These are phyloP conservation scores for Philereme transversata DNA, from an alignment of 2,888 invertebrate species.

Conservation along the genomic window DNA sequence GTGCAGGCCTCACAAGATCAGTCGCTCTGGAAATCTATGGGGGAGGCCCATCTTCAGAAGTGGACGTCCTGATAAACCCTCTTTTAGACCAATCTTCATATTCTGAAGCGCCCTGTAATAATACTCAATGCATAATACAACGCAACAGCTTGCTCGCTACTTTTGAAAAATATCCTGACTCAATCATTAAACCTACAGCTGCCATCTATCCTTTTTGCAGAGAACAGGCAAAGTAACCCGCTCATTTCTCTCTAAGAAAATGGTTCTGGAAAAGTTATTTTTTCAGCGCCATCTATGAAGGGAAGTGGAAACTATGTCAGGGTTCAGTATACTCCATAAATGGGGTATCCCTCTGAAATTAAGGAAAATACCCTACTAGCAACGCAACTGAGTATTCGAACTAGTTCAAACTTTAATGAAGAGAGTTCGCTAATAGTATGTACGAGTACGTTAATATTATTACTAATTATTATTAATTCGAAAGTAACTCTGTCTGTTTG, in stretches of 20 bases:
- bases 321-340: not conserved
- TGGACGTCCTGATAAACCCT: too few species aligned
- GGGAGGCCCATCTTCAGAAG: too few species aligned
- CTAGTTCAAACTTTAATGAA: not conserved
- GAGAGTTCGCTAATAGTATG: constrained; percentile 12
- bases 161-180: too few species aligned
- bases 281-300: constrained; percentile 23
- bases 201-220: constrained; percentile 18
- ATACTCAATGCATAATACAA: too few species aligned
- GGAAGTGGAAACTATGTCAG: not conserved
- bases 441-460: too few species aligned
- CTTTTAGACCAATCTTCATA: too few species aligned
- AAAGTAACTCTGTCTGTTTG: too few species aligned
- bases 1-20: too few species aligned
- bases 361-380: not conserved
- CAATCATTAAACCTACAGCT: not conserved
- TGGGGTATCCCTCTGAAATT: not conserved
- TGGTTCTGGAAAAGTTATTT: constrained; percentile 10
- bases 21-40: too few species aligned
- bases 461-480: too few species aligned
- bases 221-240: constrained; percentile 1
- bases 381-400: not conserved
- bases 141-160: too few species aligned
- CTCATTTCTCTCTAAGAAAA: not conserved
- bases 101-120: too few species aligned